Percentiles rank a stretch among this genome's conserved stretches.
phyloP scores from a whole-genome alignment of 1,140 invertebrate genomes.

The Atopsyche davidsoni region DNA sequence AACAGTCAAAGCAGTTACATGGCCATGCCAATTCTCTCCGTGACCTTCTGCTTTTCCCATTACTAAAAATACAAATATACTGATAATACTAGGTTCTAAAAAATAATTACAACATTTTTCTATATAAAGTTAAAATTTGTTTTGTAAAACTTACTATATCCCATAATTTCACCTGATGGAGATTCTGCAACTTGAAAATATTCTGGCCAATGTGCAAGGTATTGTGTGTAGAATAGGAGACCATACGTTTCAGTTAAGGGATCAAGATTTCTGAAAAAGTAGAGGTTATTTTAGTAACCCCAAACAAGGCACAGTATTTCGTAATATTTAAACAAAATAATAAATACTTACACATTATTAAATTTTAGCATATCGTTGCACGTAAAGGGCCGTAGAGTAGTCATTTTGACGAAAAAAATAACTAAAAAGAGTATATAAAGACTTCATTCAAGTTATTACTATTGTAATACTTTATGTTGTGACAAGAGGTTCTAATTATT shows the following conservation, averaged over 20 bases:
- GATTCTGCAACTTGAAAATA: slow-evolving; percentile 97
- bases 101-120: too few relatives aligned
- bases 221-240: slow-evolving; percentile 95
- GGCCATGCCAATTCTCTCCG: slow-evolving; percentile 96
- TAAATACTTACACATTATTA: slow-evolving; percentile 81
- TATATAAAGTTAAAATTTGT: too few relatives aligned
- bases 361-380: slow-evolving; percentile 94
- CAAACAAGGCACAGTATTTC: too few relatives aligned
- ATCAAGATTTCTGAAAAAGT: slow-evolving; percentile 82
- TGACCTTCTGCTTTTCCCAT: slow-evolving; percentile 98
- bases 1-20: slow-evolving; percentile 97
- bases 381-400: slow-evolving; percentile 85
- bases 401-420: too few relatives aligned
- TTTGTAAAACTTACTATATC: slow-evolving; percentile 79
- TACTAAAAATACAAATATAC: too few relatives aligned
- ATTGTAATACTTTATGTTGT: too few relatives aligned
- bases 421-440: too few relatives aligned
- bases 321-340: slow-evolving; percentile 14
- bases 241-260: slow-evolving; percentile 97
- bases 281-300: slow-evolving; percentile 26
- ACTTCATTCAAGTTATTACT: too few relatives aligned
- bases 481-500: too few relatives aligned
- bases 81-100: too few relatives aligned
- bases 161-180: slow-evolving; percentile 93
- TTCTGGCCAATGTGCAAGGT: slow-evolving; percentile 98